phyloP scores from a whole-genome alignment of 2,797 vertebrate species.

The Melopsittacus undulatus region DNA sequence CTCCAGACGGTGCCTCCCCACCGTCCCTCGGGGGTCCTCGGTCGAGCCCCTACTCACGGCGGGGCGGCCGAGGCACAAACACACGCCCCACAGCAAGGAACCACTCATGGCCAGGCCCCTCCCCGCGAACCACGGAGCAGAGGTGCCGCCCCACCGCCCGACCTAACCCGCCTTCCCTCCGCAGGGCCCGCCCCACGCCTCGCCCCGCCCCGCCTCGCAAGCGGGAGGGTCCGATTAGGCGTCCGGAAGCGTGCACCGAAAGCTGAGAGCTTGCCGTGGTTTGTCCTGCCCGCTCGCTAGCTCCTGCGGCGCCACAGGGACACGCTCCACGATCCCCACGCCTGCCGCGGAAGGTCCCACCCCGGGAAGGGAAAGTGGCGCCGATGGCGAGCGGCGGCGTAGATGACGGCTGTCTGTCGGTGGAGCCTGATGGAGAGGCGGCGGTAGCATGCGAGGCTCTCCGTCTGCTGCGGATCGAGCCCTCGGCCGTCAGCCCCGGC shows the following conservation, averaged over 20 bases:
- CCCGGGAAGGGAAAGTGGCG: neutral
- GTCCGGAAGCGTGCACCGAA: no score
- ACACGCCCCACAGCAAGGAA: neutral
- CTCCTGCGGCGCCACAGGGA: no score
- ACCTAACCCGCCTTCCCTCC: no score
- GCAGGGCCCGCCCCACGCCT: neutral
- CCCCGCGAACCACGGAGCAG: rapidly evolving
- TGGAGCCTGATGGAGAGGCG: neutral
- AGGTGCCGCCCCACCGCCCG: no score
- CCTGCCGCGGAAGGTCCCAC: neutral
- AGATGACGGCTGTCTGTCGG: rapidly evolving
- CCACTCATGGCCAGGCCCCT: neutral
- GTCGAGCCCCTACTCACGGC: neutral
- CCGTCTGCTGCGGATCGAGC: neutral
- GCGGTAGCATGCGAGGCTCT: neutral
- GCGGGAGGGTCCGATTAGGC: no score
- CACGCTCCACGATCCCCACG: neutral
- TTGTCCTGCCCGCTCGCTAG: no score
- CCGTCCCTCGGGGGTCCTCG: no score
- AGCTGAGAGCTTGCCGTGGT: no score
- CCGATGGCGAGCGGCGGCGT: neutral
- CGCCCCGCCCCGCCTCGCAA: no score
- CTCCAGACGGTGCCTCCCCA: neutral
- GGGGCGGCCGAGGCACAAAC: no score
- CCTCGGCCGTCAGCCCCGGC: neutral